Evolutionary conservation across 2,797 vertebrate genomes (phyloP).

Genomic region (Oreonectes daqikongensis): DNA sequence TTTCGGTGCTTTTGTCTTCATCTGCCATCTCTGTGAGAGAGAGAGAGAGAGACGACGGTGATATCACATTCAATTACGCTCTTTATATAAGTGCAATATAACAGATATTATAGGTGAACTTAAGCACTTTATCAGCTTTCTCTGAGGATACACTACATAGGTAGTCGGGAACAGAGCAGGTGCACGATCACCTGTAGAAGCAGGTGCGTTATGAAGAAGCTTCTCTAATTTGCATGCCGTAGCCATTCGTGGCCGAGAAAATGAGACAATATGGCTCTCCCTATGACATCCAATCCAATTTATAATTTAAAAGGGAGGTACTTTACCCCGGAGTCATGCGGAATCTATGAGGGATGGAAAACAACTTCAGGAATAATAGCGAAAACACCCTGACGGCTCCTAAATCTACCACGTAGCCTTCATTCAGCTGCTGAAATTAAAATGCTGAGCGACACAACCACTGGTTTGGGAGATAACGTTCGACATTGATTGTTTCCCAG

Average conservation of each 20-base stretch:
- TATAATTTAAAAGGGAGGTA: conserved; percentile 51
- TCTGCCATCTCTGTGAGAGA: conserved; percentile 72
- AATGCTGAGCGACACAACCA: conserved; percentile 31
- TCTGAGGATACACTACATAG: conserved; percentile 1
- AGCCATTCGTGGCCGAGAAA: conserved; percentile 52
- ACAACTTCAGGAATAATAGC: conserved; percentile 47
- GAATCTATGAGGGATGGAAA: conserved; percentile 35
- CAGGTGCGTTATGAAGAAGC: conserved; percentile 20
- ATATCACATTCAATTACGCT: conserved; percentile 1
- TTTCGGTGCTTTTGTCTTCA: conserved; percentile 66
- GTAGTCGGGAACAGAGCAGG: neutral
- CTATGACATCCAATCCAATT: conserved; percentile 49
- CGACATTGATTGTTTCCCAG: conserved; percentile 52
- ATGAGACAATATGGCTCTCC: conserved; percentile 46
- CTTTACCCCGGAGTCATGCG: conserved; percentile 45
- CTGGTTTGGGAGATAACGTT: conserved; percentile 44
- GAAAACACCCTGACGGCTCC: conserved; percentile 38
- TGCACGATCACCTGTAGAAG: conserved; percentile 15
- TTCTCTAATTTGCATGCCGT: conserved; percentile 46
- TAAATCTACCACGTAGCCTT: conserved; percentile 51
- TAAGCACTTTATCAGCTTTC: conserved; percentile 11
- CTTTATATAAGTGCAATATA: neutral
- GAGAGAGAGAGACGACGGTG: neutral
- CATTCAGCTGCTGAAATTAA: conserved; percentile 45
- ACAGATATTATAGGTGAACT: conserved; percentile 11